A percentile compares a stretch with the other conserved stretches of the same genome.
These are phyloP conservation scores for Schizopygopsis malacanthus DNA, from an alignment of 2,797 vertebrate species.

Conservation along the genomic window DNA sequence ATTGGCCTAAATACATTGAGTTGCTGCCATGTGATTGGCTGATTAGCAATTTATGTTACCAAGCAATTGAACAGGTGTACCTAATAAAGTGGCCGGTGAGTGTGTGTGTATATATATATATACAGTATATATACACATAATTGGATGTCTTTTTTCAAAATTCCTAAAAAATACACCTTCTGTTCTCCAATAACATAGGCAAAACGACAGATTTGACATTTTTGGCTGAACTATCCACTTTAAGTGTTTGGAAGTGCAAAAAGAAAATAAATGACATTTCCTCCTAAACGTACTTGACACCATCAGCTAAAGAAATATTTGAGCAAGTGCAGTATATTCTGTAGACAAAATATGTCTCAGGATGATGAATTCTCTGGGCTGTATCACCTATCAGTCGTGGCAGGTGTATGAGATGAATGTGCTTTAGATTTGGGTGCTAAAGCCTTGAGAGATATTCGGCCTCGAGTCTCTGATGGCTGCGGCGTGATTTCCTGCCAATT, in stretches of 20 bases:
- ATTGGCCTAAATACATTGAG: too few species aligned
- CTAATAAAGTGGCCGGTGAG: too few species aligned
- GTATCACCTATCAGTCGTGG: constrained; percentile 62
- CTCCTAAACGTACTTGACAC: constrained; percentile 14
- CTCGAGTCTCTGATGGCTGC: constrained; percentile 56
- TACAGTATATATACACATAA: neutral
- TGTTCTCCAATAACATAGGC: neutral
- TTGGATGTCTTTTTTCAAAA: neutral
- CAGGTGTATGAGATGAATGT: constrained; percentile 62
- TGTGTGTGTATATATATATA: too few species aligned
- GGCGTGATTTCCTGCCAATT: constrained; percentile 60
- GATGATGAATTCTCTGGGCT: constrained; percentile 58
- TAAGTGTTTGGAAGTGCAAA: neutral
- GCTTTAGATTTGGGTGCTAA: constrained; percentile 56
- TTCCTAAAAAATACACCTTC: neutral
- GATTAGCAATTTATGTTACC: too few species aligned
- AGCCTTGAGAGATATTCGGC: constrained; percentile 60
- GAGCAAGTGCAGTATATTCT: constrained; percentile 48
- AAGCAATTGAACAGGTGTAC: too few species aligned
- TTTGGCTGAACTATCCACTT: neutral
- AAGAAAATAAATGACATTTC: constrained; percentile 12
- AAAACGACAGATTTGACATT: neutral
- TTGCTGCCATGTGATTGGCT: too few species aligned
- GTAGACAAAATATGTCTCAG: constrained; percentile 44
- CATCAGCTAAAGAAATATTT: constrained; percentile 61